A percentile compares a stretch with the other conserved stretches of the same genome.
phyloP scores from a whole-genome alignment of 2,888 invertebrate species.

The Lutraria lutraria region DNA sequence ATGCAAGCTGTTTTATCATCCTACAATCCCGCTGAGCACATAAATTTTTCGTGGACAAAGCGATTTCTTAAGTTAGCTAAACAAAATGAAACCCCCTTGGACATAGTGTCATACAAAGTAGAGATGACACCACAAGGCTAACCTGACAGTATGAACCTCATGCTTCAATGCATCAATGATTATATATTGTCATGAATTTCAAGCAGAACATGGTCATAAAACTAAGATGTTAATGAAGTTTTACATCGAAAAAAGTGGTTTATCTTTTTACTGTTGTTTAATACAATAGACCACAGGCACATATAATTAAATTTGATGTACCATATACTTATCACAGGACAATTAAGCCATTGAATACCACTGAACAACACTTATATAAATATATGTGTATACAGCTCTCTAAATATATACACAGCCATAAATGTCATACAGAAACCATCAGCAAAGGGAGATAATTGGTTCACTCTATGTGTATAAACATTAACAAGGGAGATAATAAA shows the following conservation, averaged over 20 bases:
- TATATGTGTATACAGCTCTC: not conserved
- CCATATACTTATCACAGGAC: not conserved
- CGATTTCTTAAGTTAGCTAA: not conserved
- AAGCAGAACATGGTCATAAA: not conserved
- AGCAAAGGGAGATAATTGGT: not conserved
- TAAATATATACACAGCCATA: not conserved
- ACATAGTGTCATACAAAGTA: not conserved
- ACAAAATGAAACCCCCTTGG: slow-evolving; percentile 2
- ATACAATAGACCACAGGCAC: not conserved
- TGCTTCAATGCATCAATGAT: not conserved
- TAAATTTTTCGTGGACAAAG: not conserved
- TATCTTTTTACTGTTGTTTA: not conserved
- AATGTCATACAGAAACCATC: not conserved
- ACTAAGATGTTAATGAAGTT: not conserved
- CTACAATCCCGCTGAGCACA: not conserved
- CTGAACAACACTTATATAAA: not conserved
- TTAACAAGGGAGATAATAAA: no score
- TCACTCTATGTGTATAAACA: no score
- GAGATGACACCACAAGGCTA: not conserved
- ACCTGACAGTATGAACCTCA: slow-evolving; percentile 7
- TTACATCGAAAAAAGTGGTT: not conserved
- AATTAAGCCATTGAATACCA: not conserved
- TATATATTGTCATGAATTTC: slow-evolving; percentile 6
- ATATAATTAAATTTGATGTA: not conserved
- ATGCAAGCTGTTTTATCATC: not conserved